Conservation (phyloP, 53 echinoderm and acorn worm genomes). For the Antedon mediterranea region DNA sequence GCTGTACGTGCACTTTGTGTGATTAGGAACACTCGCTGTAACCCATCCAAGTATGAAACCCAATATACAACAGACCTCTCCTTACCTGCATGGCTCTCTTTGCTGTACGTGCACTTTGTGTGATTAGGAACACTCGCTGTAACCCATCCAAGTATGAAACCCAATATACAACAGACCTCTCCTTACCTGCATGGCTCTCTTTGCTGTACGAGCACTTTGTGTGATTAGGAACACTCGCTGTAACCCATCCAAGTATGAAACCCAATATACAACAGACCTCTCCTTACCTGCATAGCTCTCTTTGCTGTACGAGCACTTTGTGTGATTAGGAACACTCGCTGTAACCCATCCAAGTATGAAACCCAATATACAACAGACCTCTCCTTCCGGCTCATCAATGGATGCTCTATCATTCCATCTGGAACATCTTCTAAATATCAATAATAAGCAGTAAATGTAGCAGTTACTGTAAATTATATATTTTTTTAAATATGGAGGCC, state of each 20-base stretch:
- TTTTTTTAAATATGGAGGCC: too few relatives aligned
- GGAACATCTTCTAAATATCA: background rate
- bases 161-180: constrained; percentile 81
- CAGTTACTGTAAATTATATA: too few relatives aligned
- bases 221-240: constrained; percentile 76
- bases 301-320: constrained; percentile 61
- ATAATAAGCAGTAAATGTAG: too few relatives aligned
- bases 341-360: constrained; percentile 93
- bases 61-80: constrained; percentile 80
- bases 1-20: constrained; percentile 67
- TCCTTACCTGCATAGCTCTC: constrained; percentile 59
- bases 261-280: constrained; percentile 78
- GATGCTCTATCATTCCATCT: constrained; percentile 79
- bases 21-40: constrained; percentile 77
- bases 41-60: constrained; percentile 94
- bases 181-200: constrained; percentile 64
- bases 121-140: constrained; percentile 74
- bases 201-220: constrained; percentile 56
- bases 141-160: constrained; percentile 94
- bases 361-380: constrained; percentile 86
- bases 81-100: constrained; percentile 58
- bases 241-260: constrained; percentile 92
- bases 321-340: constrained; percentile 68
- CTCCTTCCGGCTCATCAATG: constrained; percentile 78
- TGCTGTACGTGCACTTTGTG: constrained; percentile 61